A percentile compares a stretch with the other conserved stretches of the same genome.
These are phyloP conservation scores for Dolichotis patagonum DNA, from an alignment of 2,113 vertebrate species.

Conservation along the genomic window DNA sequence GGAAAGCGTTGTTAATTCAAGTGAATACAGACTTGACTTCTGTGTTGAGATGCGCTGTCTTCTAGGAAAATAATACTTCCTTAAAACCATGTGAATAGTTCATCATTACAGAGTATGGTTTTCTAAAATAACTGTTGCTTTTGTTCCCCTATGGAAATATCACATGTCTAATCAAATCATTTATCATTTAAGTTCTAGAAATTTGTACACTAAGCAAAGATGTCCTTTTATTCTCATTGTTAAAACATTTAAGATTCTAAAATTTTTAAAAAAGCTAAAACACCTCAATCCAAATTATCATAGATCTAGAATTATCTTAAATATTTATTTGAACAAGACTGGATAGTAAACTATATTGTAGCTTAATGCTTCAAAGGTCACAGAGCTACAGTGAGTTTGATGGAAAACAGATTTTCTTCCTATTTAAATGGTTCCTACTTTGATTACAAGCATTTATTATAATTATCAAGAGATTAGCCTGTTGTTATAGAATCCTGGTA, in stretches of 20 bases:
- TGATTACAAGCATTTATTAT: conserved; percentile 97
- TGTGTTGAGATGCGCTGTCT: conserved; percentile 81
- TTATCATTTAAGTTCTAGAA: conserved; percentile 74
- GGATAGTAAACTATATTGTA: conserved; percentile 76
- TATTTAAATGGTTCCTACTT: conserved; percentile 91
- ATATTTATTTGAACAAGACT: conserved; percentile 83
- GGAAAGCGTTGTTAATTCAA: conserved; percentile 85
- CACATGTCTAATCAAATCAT: conserved; percentile 51
- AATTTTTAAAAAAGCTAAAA: conserved; percentile 78
- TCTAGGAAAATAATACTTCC: conserved; percentile 82
- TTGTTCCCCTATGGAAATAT: conserved; percentile 67
- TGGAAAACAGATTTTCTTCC: conserved; percentile 91
- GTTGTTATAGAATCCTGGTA: conserved; percentile 90
- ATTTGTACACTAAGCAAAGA: conserved; percentile 72
- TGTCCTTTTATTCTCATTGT: conserved; percentile 79
- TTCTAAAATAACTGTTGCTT: conserved; percentile 68
- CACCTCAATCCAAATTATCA: conserved; percentile 77
- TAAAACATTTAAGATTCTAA: conserved; percentile 77
- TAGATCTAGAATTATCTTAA: conserved; percentile 77
- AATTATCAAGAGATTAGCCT: conserved; percentile 93
- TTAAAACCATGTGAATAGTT: conserved; percentile 68
- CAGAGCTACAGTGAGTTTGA: conserved; percentile 87
- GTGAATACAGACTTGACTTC: conserved; percentile 82
- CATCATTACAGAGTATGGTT: conserved; percentile 58
- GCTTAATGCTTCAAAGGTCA: conserved; percentile 84